Evolutionary conservation across 1,140 invertebrate species (phyloP), one percentile per base, ranked within the genome.

Genomic region (Eciton burchellii): DNA sequence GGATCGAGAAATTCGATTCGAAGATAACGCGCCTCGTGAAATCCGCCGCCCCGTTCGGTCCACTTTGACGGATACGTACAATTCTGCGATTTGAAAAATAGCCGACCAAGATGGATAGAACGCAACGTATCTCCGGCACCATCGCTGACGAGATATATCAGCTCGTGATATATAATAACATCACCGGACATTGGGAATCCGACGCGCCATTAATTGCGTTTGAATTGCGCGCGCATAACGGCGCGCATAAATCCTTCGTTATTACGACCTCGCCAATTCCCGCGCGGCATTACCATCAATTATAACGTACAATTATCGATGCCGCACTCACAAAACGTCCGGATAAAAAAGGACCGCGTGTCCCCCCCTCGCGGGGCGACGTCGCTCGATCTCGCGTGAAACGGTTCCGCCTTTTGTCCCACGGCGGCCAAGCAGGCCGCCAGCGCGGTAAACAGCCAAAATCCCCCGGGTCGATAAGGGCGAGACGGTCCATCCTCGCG

Each of bases 401-500:
- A 45, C 12, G 43, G 29, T 74, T 62, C 41, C 8, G 12, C 52
- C 4, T 19, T 57, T 52, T 59, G n/a, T 62, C 14, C 11, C 14
- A 1, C 54, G 47, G 26, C 0, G 8, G 3, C 19, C 49, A 19
- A 59, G 76, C 26, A 81, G n/a, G n/a, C 52, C 43, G 59, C 63
- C 65, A 47, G 29, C 24, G 52, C 47, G 45, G 57, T 21, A 54
- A 72, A 82, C 24, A 81, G 19, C 35, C 35, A 66, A 49, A 71
- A 74, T n/a, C 45, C 35, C 43, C 49, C 43, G 84, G 84, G 66
- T 87, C 85, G 85, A 87, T 87, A 87, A 86, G 72, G 54, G 56
- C 84, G 81, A 83, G 81, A 87, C 72, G 35, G 65, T 83, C 54
- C 41, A n/a, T 56, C 12, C 68, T 81, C 85, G 68, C 85, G 85